Conservation (phyloP, 2,113 vertebrate genomes). For the Fregetta grallaria region DNA sequence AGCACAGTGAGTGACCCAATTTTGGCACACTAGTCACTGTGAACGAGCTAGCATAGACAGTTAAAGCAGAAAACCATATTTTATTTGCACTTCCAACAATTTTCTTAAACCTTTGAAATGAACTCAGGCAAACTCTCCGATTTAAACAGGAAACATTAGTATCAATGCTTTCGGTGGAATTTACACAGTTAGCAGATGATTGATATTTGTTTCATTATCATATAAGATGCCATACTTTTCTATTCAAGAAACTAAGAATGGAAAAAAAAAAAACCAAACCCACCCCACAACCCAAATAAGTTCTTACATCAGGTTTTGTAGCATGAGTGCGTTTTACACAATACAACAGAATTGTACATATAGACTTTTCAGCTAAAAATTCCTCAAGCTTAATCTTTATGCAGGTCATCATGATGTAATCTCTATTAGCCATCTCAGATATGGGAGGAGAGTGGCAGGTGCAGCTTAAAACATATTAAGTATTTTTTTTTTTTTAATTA, state of each 20-base stretch:
- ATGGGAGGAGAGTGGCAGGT: background rate
- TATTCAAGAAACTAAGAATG: background rate
- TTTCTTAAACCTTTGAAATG: background rate
- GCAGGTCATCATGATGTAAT: background rate
- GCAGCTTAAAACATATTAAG: background rate
- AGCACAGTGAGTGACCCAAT: background rate
- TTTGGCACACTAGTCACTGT: background rate
- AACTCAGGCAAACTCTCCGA: background rate
- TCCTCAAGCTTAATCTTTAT: background rate
- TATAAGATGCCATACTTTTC: background rate
- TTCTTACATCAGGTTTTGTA: background rate
- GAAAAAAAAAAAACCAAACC: no score
- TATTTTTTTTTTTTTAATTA: background rate
- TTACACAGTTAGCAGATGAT: background rate
- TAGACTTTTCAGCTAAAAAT: background rate
- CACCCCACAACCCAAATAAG: background rate
- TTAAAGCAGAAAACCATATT: background rate
- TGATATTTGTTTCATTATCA: background rate
- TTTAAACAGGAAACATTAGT: background rate
- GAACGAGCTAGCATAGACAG: background rate
- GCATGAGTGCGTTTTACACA: background rate
- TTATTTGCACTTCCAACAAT: background rate
- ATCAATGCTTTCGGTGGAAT: background rate
- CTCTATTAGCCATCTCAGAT: background rate
- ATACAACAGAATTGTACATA: accelerated